These are phyloP conservation scores for Hypomesus transpacificus DNA, from an alignment of 2,113 vertebrate species.

Conservation along the genomic window DNA sequence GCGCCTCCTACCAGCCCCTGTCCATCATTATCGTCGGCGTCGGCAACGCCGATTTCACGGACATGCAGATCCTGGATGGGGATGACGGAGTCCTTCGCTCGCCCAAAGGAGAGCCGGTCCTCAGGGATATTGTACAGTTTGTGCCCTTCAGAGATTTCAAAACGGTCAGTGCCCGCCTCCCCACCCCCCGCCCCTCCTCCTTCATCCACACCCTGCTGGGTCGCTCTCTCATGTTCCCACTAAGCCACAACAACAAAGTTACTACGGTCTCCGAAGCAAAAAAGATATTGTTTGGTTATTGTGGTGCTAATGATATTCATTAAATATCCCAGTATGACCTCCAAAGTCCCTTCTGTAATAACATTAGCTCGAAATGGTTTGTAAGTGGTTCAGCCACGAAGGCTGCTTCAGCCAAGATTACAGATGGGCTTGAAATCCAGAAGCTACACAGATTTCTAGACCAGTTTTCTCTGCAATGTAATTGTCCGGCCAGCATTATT, in stretches of 20 bases:
- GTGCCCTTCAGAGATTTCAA: slow-evolving; percentile 96
- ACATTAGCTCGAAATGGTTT: slow-evolving; percentile 12
- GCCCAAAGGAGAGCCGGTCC: slow-evolving; percentile 84
- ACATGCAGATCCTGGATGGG: slow-evolving; percentile 94
- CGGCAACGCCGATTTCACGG: slow-evolving; percentile 92
- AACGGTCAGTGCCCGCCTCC: slow-evolving; percentile 74
- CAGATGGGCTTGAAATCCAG: slow-evolving; percentile 39
- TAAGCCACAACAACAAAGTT: background rate
- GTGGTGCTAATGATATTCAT: background rate
- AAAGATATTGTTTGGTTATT: background rate
- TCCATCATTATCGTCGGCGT: slow-evolving; percentile 95
- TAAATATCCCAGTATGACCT: slow-evolving; percentile 17
- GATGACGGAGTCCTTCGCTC: slow-evolving; percentile 86
- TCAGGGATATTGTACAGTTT: slow-evolving; percentile 91
- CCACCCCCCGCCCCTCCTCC: background rate
- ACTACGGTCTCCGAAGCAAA: slow-evolving; percentile 1
- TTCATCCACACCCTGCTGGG: background rate
- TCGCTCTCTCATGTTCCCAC: slow-evolving; percentile 1
- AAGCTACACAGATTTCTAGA: slow-evolving; percentile 28
- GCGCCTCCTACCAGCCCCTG: slow-evolving; percentile 89
- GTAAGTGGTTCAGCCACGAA: slow-evolving; percentile 20
- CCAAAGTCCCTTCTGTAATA: slow-evolving; percentile 10
- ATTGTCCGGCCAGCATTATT: slow-evolving; percentile 18
- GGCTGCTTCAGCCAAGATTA: slow-evolving; percentile 29
- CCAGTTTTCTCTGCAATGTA: slow-evolving; percentile 16